Evolutionary conservation across 2,113 vertebrate genomes (phyloP).

Genomic region (Anguilla rostrata): DNA sequence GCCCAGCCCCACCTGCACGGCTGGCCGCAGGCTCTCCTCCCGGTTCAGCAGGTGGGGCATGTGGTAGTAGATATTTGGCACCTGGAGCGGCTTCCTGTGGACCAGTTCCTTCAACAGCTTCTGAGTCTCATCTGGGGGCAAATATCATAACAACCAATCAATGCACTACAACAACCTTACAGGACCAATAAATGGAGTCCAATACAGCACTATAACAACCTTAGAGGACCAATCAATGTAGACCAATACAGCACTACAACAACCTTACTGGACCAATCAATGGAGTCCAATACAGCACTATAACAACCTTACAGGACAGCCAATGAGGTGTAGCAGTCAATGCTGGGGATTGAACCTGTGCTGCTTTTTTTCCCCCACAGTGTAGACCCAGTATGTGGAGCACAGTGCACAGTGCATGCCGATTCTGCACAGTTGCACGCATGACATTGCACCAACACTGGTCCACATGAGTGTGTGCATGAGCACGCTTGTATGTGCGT

Average conservation of each 20-base stretch:
- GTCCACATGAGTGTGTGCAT: no score
- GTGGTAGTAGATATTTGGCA: slow-evolving; percentile 98
- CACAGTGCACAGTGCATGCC: no score
- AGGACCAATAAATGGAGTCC: neutral
- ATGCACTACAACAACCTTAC: neutral
- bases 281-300: neutral
- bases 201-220: neutral
- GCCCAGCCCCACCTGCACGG: slow-evolving; percentile 88
- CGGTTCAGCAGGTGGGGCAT: slow-evolving; percentile 97
- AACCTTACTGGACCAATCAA: neutral
- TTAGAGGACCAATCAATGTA: neutral
- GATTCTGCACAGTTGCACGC: no score
- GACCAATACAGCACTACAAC: neutral
- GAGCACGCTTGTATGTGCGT: neutral
- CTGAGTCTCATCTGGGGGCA: slow-evolving; percentile 85
- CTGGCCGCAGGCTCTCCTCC: slow-evolving; percentile 93
- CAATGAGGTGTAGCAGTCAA: no score
- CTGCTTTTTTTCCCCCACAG: no score
- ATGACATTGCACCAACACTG: no score
- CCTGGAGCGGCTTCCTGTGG: slow-evolving; percentile 89
- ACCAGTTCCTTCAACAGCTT: slow-evolving; percentile 92
- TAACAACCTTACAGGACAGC: neutral
- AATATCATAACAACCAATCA: neutral
- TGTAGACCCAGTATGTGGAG: no score
- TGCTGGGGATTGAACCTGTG: no score